phyloP scores from a whole-genome alignment of 2,888 invertebrate species.

The Caenorhabditis auriculariae region DNA sequence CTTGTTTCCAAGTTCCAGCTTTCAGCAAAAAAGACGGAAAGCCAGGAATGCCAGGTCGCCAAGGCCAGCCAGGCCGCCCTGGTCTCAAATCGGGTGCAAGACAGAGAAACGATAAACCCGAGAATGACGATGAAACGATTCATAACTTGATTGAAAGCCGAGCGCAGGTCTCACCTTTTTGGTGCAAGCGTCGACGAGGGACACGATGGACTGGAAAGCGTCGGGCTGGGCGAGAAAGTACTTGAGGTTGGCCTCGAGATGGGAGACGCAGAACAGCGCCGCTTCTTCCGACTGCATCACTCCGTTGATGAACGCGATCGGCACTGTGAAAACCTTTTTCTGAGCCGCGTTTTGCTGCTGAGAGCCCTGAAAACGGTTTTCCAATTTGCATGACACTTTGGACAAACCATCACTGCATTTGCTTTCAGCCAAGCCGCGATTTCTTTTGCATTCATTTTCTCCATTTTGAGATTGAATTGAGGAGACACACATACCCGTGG shows the following conservation, averaged over 20 bases:
- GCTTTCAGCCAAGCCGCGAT: slow-evolving; percentile 14
- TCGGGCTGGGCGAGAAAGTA: slow-evolving; percentile 29
- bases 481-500: not conserved
- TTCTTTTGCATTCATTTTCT: slow-evolving; percentile 3
- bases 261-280: slow-evolving; percentile 6
- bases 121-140: no score
- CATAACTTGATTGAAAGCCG: no score
- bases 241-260: slow-evolving; percentile 29
- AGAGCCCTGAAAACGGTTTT: no score
- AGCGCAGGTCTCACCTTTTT: slow-evolving; percentile 23
- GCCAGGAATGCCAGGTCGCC: no score
- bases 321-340: slow-evolving; percentile 15
- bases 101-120: no score
- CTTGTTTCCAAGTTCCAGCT: no score
- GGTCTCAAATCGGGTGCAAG: no score
- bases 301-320: slow-evolving; percentile 11
- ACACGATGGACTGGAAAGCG: slow-evolving; percentile 21
- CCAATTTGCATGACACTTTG: no score
- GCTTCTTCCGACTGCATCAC: slow-evolving; percentile 11
- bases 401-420: no score
- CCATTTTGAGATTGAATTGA: not conserved
- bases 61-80: no score
- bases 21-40: no score
- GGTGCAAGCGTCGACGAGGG: slow-evolving; percentile 15
- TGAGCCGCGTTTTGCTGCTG: no score